A percentile compares a stretch with the other conserved stretches of the same genome.
Conservation (phyloP, 2,888 invertebrate genomes). For the Lingula anatina region DNA sequence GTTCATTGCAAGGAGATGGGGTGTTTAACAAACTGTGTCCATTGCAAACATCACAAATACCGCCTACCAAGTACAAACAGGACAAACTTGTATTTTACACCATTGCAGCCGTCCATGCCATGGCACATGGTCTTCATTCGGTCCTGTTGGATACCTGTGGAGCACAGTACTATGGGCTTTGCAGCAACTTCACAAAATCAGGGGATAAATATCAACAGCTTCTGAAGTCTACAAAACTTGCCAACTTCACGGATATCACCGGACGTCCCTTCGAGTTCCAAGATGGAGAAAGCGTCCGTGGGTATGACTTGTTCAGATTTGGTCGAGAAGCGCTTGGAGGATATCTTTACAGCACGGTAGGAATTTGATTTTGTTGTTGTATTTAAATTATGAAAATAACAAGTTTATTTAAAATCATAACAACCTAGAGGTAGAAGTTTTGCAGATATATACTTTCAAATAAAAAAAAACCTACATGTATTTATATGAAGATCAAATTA, state of each 20-base stretch:
- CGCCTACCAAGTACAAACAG: too few species aligned
- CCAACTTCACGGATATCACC: slow-evolving; percentile 33
- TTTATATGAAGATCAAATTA: too few species aligned
- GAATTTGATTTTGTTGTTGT: slow-evolving; percentile 9
- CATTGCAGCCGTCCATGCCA: slow-evolving; percentile 42
- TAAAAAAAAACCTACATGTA: too few species aligned
- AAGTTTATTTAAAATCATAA: too few species aligned
- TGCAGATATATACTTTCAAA: too few species aligned
- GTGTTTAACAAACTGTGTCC: not conserved
- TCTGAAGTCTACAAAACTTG: slow-evolving; percentile 22
- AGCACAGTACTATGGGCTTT: not conserved
- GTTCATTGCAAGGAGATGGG: slow-evolving; percentile 16
- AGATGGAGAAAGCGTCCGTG: slow-evolving; percentile 38
- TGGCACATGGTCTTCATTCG: slow-evolving; percentile 33
- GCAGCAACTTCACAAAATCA: too few species aligned
- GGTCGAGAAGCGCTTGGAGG: too few species aligned
- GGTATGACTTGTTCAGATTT: slow-evolving; percentile 44
- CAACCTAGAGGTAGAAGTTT: too few species aligned
- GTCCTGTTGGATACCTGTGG: slow-evolving; percentile 24
- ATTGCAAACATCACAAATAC: not conserved
- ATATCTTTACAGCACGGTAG: too few species aligned
- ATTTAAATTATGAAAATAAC: too few species aligned
- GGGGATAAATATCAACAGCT: too few species aligned
- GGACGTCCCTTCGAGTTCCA: slow-evolving; percentile 34
- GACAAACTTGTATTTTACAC: slow-evolving; percentile 43